A percentile compares a stretch with the other conserved stretches of the same genome.
These are phyloP conservation scores for Leptocoma aspasia DNA, from an alignment of 2,113 vertebrate species.

Conservation along the genomic window DNA sequence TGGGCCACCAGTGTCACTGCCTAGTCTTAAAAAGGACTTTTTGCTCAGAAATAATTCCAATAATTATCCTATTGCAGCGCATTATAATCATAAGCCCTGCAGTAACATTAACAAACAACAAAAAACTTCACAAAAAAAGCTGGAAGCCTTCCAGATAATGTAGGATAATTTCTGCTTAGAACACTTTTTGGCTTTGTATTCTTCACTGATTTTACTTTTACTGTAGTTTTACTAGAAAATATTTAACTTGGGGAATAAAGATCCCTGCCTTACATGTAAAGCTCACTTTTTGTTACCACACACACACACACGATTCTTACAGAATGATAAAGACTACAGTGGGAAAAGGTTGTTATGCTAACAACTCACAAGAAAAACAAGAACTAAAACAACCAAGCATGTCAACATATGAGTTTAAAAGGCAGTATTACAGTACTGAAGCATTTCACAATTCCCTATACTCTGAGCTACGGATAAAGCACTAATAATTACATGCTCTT, in stretches of 20 bases:
- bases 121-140: neutral
- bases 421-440: neutral
- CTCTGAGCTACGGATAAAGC: neutral
- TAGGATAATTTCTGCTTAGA: neutral
- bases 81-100: neutral
- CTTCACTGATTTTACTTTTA: neutral
- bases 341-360: neutral
- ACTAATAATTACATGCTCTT: neutral
- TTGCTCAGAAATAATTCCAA: neutral
- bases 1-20: neutral
- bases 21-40: neutral
- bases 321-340: neutral
- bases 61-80: rapidly evolving
- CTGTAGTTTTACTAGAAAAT: neutral
- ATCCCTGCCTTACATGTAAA: neutral
- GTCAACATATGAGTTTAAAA: neutral
- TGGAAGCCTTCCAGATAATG: neutral
- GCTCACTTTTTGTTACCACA: neutral
- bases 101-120: neutral
- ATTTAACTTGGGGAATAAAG: neutral
- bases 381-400: neutral
- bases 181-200: neutral
- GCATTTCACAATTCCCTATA: neutral
- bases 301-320: neutral
- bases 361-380: neutral